Evolutionary conservation across 2,113 vertebrate species (phyloP).

Genomic region (Sturnus vulgaris): DNA sequence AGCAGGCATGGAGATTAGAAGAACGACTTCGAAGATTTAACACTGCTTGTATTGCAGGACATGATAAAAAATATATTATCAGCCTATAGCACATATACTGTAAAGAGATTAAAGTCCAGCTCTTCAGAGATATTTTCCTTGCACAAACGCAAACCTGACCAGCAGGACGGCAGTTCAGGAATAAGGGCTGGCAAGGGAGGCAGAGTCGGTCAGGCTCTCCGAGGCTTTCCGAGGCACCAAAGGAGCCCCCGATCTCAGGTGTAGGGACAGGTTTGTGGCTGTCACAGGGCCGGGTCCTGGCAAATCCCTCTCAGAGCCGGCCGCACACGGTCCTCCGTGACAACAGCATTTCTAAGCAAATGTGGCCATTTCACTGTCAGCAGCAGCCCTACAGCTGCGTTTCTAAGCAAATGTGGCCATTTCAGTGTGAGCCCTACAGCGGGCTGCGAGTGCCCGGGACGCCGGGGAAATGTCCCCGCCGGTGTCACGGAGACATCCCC

Average conservation of each 20-base stretch:
- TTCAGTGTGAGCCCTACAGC: accelerated
- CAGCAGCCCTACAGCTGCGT: no score
- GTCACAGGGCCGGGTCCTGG: accelerated
- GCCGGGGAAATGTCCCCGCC: neutral
- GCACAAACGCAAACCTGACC: neutral
- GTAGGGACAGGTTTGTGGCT: accelerated
- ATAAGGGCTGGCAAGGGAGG: accelerated
- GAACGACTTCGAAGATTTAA: accelerated
- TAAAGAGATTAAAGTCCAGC: accelerated
- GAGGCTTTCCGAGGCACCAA: accelerated
- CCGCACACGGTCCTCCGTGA: accelerated
- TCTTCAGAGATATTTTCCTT: neutral
- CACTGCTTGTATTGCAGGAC: accelerated
- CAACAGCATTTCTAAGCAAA: neutral
- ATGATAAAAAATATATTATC: accelerated
- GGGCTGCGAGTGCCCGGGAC: neutral
- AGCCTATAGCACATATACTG: accelerated
- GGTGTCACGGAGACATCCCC: neutral
- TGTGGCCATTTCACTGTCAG: accelerated
- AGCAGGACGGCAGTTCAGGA: no score
- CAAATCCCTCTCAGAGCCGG: neutral
- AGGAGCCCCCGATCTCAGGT: accelerated
- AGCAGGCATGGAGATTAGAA: accelerated
- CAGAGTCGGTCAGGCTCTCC: accelerated
- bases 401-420: accelerated